A percentile compares a stretch with the other conserved stretches of the same genome.
Conservation (phyloP, 1,140 invertebrate species). For the Trypoxylus dichotomus region DNA sequence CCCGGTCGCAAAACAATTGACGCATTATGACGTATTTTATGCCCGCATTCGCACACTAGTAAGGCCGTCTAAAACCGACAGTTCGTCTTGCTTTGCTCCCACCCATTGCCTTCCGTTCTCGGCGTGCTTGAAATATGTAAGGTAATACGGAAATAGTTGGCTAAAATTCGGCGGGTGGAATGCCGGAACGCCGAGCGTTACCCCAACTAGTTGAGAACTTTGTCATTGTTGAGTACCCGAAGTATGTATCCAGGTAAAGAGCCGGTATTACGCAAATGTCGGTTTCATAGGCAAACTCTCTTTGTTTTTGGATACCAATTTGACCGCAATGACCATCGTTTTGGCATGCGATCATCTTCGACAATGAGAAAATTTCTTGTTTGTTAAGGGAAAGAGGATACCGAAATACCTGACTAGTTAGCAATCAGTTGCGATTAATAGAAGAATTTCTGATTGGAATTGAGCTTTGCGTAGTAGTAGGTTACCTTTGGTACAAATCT, state of each 20-base stretch:
- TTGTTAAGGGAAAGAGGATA: too few species aligned
- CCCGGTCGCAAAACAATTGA: background rate
- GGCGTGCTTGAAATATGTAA: background rate
- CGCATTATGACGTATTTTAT: background rate
- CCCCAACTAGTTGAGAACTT: background rate
- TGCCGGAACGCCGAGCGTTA: background rate
- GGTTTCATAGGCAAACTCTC: background rate
- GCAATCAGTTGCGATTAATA: too few species aligned
- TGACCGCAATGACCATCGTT: background rate
- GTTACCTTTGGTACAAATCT: too few species aligned
- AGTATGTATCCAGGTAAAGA: background rate
- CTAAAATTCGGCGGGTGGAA: background rate
- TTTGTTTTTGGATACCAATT: background rate
- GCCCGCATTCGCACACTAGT: background rate
- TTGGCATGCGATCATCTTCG: background rate
- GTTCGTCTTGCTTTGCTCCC: background rate
- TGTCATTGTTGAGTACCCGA: background rate
- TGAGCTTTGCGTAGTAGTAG: too few species aligned
- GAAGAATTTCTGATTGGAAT: too few species aligned
- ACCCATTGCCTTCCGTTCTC: background rate
- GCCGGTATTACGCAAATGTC: background rate
- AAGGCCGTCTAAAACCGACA: background rate
- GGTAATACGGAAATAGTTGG: conserved; percentile 6
- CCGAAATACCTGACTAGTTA: too few species aligned
- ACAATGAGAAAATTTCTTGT: background rate